phyloP scores from a whole-genome alignment of 1,140 invertebrate species.

The Leptopilina clavipes region DNA sequence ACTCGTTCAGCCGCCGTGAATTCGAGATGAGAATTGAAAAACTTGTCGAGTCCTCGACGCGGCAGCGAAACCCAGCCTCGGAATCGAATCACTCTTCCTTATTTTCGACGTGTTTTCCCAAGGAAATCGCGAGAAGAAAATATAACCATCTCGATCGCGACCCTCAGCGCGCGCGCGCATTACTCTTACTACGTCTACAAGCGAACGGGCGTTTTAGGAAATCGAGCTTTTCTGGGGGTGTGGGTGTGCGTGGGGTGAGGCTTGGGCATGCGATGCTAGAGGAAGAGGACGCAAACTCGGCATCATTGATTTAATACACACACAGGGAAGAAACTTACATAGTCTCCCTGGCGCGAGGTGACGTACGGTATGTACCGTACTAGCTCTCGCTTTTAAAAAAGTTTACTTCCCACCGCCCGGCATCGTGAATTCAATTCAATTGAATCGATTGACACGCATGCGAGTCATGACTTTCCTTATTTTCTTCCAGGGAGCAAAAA shows the following conservation, averaged over 20 bases:
- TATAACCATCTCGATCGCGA: slow-evolving; percentile 50
- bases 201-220: slow-evolving; percentile 54
- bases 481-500: slow-evolving; percentile 6
- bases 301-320: slow-evolving; percentile 73
- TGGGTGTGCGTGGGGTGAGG: slow-evolving; percentile 38
- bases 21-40: too few relatives aligned
- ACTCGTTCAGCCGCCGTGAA: too few relatives aligned
- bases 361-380: slow-evolving; percentile 8
- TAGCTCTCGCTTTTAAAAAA: slow-evolving; percentile 24
- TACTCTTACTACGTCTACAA: slow-evolving; percentile 63
- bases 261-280: slow-evolving; percentile 44
- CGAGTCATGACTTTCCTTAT: neutral
- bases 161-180: slow-evolving; percentile 56
- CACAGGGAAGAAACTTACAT: slow-evolving; percentile 37
- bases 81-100: slow-evolving; percentile 35
- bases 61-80: slow-evolving; percentile 30
- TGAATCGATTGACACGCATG: slow-evolving; percentile 9
- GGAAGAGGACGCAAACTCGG: slow-evolving; percentile 66
- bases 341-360: slow-evolving; percentile 30
- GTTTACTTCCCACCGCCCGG: slow-evolving; percentile 16
- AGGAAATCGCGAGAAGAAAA: slow-evolving; percentile 44
- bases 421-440: neutral
- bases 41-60: too few relatives aligned
- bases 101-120: slow-evolving; percentile 34
- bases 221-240: slow-evolving; percentile 46